phyloP scores from a whole-genome alignment of 2,797 vertebrate species.

The Mus minutoides region DNA sequence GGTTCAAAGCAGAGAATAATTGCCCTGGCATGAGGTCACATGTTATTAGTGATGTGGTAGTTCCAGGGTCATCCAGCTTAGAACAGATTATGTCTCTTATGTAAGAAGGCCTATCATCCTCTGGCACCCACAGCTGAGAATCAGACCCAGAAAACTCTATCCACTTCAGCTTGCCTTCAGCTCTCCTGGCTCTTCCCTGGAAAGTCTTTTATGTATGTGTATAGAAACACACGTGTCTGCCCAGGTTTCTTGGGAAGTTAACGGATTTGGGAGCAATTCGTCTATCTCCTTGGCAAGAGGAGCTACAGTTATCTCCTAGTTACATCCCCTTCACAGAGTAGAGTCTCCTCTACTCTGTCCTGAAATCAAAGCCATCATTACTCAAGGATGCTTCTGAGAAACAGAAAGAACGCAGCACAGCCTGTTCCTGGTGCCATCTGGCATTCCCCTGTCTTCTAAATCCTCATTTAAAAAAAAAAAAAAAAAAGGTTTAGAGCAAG shows the following conservation, averaged over 20 bases:
- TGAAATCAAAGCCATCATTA: background rate
- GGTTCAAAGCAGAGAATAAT: background rate
- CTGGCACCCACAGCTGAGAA: background rate
- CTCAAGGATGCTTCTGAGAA: background rate
- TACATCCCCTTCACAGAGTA: background rate
- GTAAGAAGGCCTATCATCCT: background rate
- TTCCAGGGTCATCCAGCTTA: background rate
- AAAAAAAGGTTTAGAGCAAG: background rate
- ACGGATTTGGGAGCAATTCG: no score
- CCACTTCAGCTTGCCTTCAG: background rate
- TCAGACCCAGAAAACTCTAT: background rate
- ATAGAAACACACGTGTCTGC: background rate
- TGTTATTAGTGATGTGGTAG: accelerated
- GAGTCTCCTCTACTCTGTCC: background rate
- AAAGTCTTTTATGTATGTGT: background rate
- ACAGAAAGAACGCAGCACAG: background rate
- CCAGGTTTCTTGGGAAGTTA: background rate
- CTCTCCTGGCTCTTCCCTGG: background rate
- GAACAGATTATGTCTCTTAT: background rate
- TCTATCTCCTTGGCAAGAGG: background rate
- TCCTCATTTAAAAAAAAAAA: background rate
- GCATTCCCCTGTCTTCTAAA: constrained; percentile 3
- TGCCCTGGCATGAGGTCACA: accelerated
- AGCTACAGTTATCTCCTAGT: background rate
- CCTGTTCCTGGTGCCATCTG: background rate